Evolutionary conservation across 2,797 vertebrate genomes (phyloP), one percentile per base, ranked within the genome.

Genomic region (Epinephelus coioides): DNA sequence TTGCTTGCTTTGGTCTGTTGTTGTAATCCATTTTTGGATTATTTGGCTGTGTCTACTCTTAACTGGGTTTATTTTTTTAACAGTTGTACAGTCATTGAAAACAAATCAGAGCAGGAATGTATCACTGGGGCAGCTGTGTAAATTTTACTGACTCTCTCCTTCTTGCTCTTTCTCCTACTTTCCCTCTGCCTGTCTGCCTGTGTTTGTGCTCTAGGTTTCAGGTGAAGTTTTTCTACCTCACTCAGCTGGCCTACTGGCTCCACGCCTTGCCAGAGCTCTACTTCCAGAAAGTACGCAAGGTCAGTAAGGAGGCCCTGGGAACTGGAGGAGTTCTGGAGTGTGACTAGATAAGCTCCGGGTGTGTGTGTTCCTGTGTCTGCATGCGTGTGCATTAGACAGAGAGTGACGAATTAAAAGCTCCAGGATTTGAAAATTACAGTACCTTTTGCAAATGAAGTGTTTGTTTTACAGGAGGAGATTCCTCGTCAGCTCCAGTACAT

Each of bases 211-310:
- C 68, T 85, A 99, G 98, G 89, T 99, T 99, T 94, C 98, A 99
- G 95, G 98, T 99, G 93, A 99, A 99, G 95, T 98, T 99, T 79
- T 99, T 98, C 96, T 99, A 98, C 95, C 93, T 99, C 89, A 97
- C 97, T 81, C 98, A 99, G 95, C 89, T 99, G 91, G 97, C 98
- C 0, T 99, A 99, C 91, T 99, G 98, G 98, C 94, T 99, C 69
- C 98, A 99, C 0, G 96, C 97, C 14, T 93, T 99, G 72, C 98
- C 98, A 0, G 98, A 99, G 82, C 96, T 99, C 68, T 99, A 99
- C 95, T 99, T 99, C 95, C 98, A 99, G 94, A 99, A 99, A 95
- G 97, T 99, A 78, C 97, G 98, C 87, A 99, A 99, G 98, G 98
- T 99, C 90, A 96, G 97, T 95, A 64, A 61, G 55, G 55, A 84